Evolutionary conservation across 1,140 invertebrate species (phyloP), one percentile per base, ranked within the genome.

Genomic region (Stegodyphus dumicola): DNA sequence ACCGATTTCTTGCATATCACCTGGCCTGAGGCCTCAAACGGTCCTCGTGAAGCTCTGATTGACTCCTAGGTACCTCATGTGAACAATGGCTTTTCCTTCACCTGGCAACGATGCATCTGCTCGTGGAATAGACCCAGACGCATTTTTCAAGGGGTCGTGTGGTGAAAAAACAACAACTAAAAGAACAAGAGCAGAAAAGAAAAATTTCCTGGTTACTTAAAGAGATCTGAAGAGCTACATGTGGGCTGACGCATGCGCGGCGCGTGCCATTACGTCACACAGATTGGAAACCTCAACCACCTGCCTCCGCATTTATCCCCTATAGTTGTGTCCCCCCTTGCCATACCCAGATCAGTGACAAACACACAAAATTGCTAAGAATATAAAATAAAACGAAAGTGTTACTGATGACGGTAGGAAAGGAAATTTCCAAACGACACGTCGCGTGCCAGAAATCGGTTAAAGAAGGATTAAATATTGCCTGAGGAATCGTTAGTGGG

Each of bases 91-190:
- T 60, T 74, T 52, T 53, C 71, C 71, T 74, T 74, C 71, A 74
- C 71, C 71, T 74, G 71, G 71, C 52, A 53, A 17, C 51, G 10
- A 54, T 74, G 49, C 71, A 74, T 74, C 71, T 74, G 71, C 71
- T 17, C 11, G 6, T 33, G 11, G 67, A 69, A 33, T 10, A 15
- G 15, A 60, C 15, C 71, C 52, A 74, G 71, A 74, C 52, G 52
- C 71, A 74, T 74, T 74, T 74, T 54, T 74, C 71, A 74, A 74
- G 52, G 71, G 51, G 71, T 74, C 71, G 71, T 52, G 71, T 10
- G 15, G 56, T 9, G 56, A 60, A 60, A 60, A 60, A 60, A 60
- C 9, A 10, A 15, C 56, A 60, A 10, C 15, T 60, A 60, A 60
- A 33, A 33, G 33, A 33, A 33, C 33, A 33, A 60, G 56, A 60